phyloP scores from a whole-genome alignment of 2,888 invertebrate genomes.

The Lamproptera curius region DNA sequence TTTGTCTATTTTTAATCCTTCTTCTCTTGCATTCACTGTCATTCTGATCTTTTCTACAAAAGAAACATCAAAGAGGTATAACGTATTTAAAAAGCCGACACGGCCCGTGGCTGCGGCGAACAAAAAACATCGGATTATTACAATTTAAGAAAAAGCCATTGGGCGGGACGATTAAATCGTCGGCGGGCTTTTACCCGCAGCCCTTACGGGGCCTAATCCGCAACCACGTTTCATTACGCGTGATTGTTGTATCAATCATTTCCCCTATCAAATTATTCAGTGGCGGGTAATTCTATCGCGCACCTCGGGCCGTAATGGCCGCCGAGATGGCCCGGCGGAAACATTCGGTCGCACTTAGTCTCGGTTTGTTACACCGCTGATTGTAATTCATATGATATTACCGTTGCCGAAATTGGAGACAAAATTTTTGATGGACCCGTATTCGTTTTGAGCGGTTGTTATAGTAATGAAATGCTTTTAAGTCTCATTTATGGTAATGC shows the following conservation, averaged over 20 bases:
- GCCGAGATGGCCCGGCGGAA: slow-evolving; percentile 51
- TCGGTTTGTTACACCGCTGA: slow-evolving; percentile 69
- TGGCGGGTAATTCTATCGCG: slow-evolving; percentile 71
- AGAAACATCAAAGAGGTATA: not conserved
- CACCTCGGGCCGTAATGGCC: slow-evolving; percentile 51
- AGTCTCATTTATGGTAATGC: too few species aligned
- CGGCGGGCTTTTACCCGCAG: slow-evolving; percentile 57
- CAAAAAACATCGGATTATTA: slow-evolving; percentile 68
- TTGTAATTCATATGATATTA: slow-evolving; percentile 70
- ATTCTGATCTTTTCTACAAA: too few species aligned
- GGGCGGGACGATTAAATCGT: slow-evolving; percentile 70
- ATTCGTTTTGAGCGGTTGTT: too few species aligned
- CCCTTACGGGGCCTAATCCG: slow-evolving; percentile 59
- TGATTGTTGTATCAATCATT: slow-evolving; percentile 77
- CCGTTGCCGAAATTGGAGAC: slow-evolving; percentile 45
- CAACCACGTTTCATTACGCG: slow-evolving; percentile 71
- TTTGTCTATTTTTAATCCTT: too few species aligned
- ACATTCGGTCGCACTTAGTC: slow-evolving; percentile 70
- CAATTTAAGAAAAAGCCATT: slow-evolving; percentile 71
- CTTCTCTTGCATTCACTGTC: too few species aligned
- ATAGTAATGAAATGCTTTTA: too few species aligned
- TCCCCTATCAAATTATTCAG: slow-evolving; percentile 76
- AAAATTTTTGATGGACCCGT: too few species aligned
- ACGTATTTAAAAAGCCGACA: slow-evolving; percentile 24
- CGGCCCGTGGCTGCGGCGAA: slow-evolving; percentile 47